phyloP scores from a whole-genome alignment of 2,797 vertebrate genomes.

The Myotis findleyi region DNA sequence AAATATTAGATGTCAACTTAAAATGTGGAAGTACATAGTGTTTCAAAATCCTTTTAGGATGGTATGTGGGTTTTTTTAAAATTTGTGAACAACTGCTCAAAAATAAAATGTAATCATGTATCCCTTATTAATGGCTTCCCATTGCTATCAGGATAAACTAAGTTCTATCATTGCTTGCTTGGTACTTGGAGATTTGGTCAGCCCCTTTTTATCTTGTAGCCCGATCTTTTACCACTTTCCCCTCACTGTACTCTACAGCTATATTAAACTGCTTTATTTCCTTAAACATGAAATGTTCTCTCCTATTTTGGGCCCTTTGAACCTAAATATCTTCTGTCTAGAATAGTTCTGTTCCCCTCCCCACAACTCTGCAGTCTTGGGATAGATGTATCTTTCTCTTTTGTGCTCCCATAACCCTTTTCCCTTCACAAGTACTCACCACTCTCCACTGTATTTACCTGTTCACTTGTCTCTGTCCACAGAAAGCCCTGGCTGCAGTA shows the following conservation, averaged over 20 bases:
- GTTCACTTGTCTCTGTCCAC: background rate
- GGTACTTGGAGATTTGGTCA: background rate
- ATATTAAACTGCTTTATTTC: background rate
- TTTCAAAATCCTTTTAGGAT: conserved; percentile 26
- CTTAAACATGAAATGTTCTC: background rate
- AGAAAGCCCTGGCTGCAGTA: background rate
- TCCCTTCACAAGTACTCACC: background rate
- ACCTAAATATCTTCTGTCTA: background rate
- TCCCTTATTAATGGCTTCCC: background rate
- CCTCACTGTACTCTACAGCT: background rate
- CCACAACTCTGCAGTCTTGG: background rate
- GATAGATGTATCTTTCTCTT: background rate
- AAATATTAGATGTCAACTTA: conserved; percentile 31
- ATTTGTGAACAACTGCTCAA: background rate
- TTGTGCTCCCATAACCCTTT: background rate
- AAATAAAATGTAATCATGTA: background rate
- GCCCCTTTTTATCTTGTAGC: background rate
- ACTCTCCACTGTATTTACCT: background rate
- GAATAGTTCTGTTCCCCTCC: background rate
- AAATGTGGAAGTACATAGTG: background rate
- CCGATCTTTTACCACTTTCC: background rate
- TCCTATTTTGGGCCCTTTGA: background rate
- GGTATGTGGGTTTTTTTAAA: background rate
- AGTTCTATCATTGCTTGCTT: background rate
- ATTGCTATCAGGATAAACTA: background rate